phyloP scores from a whole-genome alignment of 1,140 invertebrate species.

The Aphelinus atriplicis region DNA sequence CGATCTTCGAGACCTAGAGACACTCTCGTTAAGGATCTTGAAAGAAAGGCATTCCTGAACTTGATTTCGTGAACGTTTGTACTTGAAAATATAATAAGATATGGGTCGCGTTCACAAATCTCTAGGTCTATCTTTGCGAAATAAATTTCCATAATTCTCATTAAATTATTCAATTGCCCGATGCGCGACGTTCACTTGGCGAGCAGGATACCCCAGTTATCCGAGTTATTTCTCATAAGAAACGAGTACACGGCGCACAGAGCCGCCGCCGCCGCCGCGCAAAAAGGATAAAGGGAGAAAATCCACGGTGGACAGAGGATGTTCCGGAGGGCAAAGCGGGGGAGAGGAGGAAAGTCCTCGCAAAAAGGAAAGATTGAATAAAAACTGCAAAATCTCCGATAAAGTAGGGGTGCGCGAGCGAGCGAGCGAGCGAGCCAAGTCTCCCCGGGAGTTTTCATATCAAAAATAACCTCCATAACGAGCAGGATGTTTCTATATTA shows the following conservation, averaged over 20 bases:
- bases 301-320: slow-evolving; percentile 6
- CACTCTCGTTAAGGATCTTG: slow-evolving; percentile 14
- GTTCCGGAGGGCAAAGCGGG: neutral
- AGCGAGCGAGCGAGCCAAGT: too few species aligned
- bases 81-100: slow-evolving; percentile 27
- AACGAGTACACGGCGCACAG: neutral
- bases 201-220: slow-evolving; percentile 26
- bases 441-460: slow-evolving; percentile 25
- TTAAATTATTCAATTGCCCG: slow-evolving; percentile 39
- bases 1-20: neutral
- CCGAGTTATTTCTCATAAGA: slow-evolving; percentile 37
- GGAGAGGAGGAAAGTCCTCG: neutral
- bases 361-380: slow-evolving; percentile 29
- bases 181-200: slow-evolving; percentile 20
- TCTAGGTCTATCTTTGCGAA: slow-evolving; percentile 15
- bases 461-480: slow-evolving; percentile 36
- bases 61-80: slow-evolving; percentile 27
- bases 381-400: slow-evolving; percentile 32
- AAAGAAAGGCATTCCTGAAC: slow-evolving; percentile 13
- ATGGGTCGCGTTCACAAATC: slow-evolving; percentile 17
- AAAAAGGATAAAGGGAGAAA: slow-evolving; percentile 20
- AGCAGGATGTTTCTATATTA: slow-evolving; percentile 32
- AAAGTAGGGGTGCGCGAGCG: slow-evolving; percentile 5
- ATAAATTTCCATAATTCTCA: slow-evolving; percentile 40
- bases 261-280: neutral